Conservation (phyloP, 2,797 vertebrate species). For the Anguilla anguilla region DNA sequence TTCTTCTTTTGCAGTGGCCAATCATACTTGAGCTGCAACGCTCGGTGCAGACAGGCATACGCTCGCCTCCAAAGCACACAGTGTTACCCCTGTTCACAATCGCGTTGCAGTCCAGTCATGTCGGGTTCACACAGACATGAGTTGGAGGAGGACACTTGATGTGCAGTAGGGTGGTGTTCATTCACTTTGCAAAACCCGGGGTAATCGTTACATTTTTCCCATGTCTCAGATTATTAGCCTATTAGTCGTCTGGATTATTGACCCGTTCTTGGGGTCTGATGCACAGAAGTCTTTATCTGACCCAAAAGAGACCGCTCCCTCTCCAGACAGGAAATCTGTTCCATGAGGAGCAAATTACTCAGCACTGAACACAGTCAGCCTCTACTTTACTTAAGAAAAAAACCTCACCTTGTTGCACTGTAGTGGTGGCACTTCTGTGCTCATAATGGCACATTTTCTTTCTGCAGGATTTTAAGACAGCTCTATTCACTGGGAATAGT, state of each 20-base stretch:
- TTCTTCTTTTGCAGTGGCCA: not conserved
- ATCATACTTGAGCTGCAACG: not conserved
- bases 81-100: not conserved
- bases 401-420: not conserved
- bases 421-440: not conserved
- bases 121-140: not conserved
- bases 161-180: not conserved
- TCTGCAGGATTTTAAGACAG: not conserved
- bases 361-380: constrained; percentile 43
- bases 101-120: not conserved
- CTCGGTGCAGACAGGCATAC: not conserved
- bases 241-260: constrained; percentile 43
- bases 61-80: not conserved
- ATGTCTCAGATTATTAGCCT: not conserved
- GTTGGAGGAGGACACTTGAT: not conserved
- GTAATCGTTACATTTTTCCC: not conserved
- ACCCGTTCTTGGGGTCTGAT: constrained; percentile 44
- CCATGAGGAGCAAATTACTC: constrained; percentile 54
- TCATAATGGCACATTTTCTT: not conserved
- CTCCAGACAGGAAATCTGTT: constrained; percentile 53
- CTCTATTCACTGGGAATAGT: not conserved
- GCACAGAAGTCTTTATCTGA: constrained; percentile 50
- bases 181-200: not conserved
- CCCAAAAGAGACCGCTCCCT: constrained; percentile 36
- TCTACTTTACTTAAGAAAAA: not conserved